Percentiles rank a stretch among this genome's conserved stretches.
These are phyloP conservation scores for Norana najaformis DNA, from an alignment of 2,888 invertebrate genomes.

Conservation along the genomic window DNA sequence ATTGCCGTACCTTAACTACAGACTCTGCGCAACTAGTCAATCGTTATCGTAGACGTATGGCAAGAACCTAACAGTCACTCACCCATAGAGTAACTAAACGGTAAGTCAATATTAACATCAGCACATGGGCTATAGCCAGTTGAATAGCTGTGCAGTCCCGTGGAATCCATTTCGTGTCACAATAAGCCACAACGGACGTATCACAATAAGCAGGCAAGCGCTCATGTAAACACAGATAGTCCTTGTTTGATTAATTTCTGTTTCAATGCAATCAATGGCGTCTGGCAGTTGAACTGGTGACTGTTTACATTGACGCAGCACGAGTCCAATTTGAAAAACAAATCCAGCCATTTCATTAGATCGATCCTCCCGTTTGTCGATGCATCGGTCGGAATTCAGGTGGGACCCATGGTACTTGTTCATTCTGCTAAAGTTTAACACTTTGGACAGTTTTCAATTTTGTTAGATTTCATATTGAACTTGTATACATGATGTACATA, in stretches of 20 bases:
- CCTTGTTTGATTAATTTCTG: background rate
- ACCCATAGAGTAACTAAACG: no score
- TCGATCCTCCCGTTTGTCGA: background rate
- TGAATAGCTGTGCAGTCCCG: background rate
- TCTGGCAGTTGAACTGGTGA: background rate
- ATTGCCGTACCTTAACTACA: no score
- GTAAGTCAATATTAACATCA: background rate
- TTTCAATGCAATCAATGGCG: background rate
- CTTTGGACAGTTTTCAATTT: background rate
- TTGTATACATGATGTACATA: background rate
- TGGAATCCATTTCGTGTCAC: background rate
- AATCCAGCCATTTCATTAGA: background rate
- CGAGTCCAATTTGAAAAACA: background rate
- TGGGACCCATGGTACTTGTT: background rate
- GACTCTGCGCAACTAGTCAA: no score
- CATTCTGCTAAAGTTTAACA: background rate
- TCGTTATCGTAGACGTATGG: background rate
- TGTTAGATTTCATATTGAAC: conserved; percentile 9
- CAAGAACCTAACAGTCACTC: no score
- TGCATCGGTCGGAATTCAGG: background rate
- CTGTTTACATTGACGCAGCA: background rate
- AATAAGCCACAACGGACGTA: background rate
- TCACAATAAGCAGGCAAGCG: background rate
- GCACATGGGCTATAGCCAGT: background rate
- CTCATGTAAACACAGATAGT: background rate